These are phyloP conservation scores for Hippocampus zosterae DNA, from an alignment of 2,113 vertebrate species.

Conservation along the genomic window DNA sequence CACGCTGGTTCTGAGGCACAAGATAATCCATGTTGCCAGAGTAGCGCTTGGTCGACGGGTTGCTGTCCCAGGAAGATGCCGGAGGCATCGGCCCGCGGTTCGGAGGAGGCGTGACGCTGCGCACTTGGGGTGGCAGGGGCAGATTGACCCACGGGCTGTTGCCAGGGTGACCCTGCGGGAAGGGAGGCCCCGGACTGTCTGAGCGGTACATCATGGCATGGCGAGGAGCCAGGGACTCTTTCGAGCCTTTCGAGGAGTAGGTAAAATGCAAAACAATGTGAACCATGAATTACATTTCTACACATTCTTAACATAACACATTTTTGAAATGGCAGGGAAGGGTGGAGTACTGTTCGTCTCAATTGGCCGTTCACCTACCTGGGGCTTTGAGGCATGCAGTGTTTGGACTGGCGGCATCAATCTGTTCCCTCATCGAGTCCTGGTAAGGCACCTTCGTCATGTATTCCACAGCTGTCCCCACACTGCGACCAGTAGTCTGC, in stretches of 20 bases:
- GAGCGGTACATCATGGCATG: constrained; percentile 84
- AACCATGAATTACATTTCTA: not conserved
- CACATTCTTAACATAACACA: not conserved
- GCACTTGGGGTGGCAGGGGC: constrained; percentile 82
- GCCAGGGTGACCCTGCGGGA: constrained; percentile 78
- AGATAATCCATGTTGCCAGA: constrained; percentile 93
- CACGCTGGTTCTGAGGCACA: constrained; percentile 82
- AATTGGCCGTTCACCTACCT: constrained; percentile 69
- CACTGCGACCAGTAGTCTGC: constrained; percentile 83
- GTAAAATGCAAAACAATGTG: constrained; percentile 10
- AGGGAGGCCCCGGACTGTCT: constrained; percentile 82
- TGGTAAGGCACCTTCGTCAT: constrained; percentile 93
- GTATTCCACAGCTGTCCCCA: constrained; percentile 85
- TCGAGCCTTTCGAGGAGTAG: constrained; percentile 82
- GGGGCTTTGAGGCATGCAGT: constrained; percentile 79
- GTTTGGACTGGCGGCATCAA: constrained; percentile 77
- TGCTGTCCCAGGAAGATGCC: constrained; percentile 84
- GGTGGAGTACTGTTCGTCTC: constrained; percentile 10
- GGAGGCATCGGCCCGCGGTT: constrained; percentile 81
- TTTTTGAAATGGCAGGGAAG: constrained; percentile 6
- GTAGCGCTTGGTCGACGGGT: constrained; percentile 86
- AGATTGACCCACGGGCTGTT: constrained; percentile 85
- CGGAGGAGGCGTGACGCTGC: constrained; percentile 89
- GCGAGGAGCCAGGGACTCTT: constrained; percentile 88
- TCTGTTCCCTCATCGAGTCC: constrained; percentile 85